Base-by-base conservation (phyloP, 2,888 invertebrate genomes). In the Pecten maximus region DNA sequence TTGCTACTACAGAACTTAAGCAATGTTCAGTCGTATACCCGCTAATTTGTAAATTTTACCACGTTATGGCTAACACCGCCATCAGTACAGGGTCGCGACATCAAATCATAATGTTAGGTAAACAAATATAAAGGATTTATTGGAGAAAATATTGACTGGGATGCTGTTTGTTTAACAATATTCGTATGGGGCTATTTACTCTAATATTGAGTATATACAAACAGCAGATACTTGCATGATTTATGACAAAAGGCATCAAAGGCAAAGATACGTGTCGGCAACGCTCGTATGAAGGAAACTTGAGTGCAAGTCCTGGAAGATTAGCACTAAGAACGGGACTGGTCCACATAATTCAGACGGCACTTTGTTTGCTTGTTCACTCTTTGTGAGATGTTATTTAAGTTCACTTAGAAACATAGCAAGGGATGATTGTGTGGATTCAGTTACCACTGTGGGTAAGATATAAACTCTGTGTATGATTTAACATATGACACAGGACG, bases 111-210 rank as follows among this genome's bases (percentile, higher is more conserved):
- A 35, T 15, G 28, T 74, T 23, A 74, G 35, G 74, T 74, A 28
- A 74, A 74, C 35, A 74, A 4, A 28, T 60, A 35, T 74, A 74
- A 0, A 35, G 23, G 35, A 74, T 74, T 74, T 74, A 74, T 74
- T 74, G 74, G 74, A 74, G 74, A 74, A 35, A 74, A 74, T 74
- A 74, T 74, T 74, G 74, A 74, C 74, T 74, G 0, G 54, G 74
- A 74, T 74, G 74, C 74, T 74, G 74, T 74, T 74, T 74, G 74
- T 74, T 74, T 74, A 35, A 74, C 74, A 74, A 74, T 74, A 74
- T 74, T 74, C 35, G 74, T 74, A 35, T 74, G 74, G 74, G 74
- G 10, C 15, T 74, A 35, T 74, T 74, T 74, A 12, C 74, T 74
- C 35, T 35, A 60, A 74, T 74, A 23, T 74, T 74, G 74, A 35